Conservation (phyloP, 2,797 vertebrate species). For the Characodon lateralis region DNA sequence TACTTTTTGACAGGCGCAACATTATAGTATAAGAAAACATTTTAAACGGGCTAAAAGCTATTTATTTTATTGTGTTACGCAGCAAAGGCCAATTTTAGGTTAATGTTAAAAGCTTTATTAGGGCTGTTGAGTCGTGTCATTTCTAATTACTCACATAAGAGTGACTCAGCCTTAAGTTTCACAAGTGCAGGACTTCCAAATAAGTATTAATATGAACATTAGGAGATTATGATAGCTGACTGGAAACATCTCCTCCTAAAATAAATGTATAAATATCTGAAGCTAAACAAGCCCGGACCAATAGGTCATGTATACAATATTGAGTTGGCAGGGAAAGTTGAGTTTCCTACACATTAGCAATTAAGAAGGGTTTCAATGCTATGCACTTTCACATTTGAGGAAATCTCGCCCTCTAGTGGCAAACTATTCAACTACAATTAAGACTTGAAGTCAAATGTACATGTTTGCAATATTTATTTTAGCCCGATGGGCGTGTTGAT, state of each 20-base stretch:
- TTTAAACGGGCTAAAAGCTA: not conserved
- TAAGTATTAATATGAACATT: not conserved
- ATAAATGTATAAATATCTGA: not conserved
- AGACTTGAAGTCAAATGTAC: not conserved
- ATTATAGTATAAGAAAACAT: not conserved
- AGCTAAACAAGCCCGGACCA: not conserved
- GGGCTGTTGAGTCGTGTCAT: not conserved
- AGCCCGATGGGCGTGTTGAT: not conserved
- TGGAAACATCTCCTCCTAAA: not conserved
- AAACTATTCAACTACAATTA: constrained; percentile 29
- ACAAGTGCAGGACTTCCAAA: not conserved
- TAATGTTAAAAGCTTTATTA: not conserved
- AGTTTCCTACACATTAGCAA: not conserved
- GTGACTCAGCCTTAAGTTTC: constrained; percentile 35
- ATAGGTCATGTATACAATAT: not conserved
- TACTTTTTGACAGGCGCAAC: constrained; percentile 31
- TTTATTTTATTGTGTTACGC: not conserved
- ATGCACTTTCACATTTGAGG: constrained; percentile 35
- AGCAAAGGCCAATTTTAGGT: not conserved
- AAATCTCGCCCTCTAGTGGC: constrained; percentile 67
- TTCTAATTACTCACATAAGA: constrained; percentile 22
- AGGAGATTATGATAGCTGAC: not conserved
- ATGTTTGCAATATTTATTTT: not conserved
- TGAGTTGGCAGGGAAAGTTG: not conserved
- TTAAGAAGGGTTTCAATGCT: not conserved